These are phyloP conservation scores for Harpagifer antarcticus DNA, from an alignment of 2,797 vertebrate genomes.

Conservation along the genomic window DNA sequence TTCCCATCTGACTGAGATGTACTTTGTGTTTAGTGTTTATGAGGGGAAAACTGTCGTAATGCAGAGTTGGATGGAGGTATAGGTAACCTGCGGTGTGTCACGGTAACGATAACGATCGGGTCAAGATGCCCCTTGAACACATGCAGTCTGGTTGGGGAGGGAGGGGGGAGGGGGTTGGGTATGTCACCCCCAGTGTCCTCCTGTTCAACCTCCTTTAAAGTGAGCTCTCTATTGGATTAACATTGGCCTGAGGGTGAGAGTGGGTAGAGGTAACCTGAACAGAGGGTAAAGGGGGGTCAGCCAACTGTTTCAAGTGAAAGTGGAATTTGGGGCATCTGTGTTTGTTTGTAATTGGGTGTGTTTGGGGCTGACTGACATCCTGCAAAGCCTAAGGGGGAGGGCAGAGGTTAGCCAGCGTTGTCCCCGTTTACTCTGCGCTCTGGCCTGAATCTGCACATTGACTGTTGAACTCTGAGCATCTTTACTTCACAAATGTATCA, in stretches of 20 bases:
- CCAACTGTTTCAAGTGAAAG: slow-evolving; percentile 83
- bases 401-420: slow-evolving; percentile 75
- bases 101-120: slow-evolving; percentile 24
- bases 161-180: slow-evolving; percentile 26
- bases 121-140: slow-evolving; percentile 41
- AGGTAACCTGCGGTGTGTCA: slow-evolving; percentile 27
- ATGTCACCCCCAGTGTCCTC: slow-evolving; percentile 70
- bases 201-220: slow-evolving; percentile 70
- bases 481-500: slow-evolving; percentile 23
- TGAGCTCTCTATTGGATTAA: slow-evolving; percentile 79
- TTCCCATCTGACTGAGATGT: neutral
- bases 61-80: slow-evolving; percentile 18
- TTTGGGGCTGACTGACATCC: slow-evolving; percentile 81
- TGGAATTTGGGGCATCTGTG: slow-evolving; percentile 83
- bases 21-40: slow-evolving; percentile 5
- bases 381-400: slow-evolving; percentile 77
- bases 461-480: slow-evolving; percentile 37
- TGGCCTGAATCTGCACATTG: slow-evolving; percentile 8
- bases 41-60: neutral
- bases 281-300: slow-evolving; percentile 71
- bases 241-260: slow-evolving; percentile 67
- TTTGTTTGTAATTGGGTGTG: slow-evolving; percentile 82
- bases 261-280: slow-evolving; percentile 71
- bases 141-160: slow-evolving; percentile 23
- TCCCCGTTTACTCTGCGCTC: slow-evolving; percentile 22